These are phyloP conservation scores for Drosophila kambysellisi DNA, from an alignment of 2,888 invertebrate species.

Conservation along the genomic window DNA sequence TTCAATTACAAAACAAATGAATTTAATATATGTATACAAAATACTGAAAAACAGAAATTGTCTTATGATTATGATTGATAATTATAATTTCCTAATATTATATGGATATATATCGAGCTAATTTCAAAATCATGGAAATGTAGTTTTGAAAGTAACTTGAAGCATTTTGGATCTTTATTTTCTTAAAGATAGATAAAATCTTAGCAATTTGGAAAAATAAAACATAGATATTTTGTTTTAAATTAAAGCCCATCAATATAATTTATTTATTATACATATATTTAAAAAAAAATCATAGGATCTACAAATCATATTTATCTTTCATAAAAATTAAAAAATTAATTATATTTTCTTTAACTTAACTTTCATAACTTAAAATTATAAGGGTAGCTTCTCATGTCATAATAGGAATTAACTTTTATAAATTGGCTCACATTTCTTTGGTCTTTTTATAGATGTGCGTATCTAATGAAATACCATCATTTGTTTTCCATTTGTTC, in stretches of 20 bases:
- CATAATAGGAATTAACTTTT: not conserved
- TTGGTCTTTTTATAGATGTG: not conserved
- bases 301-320: not conserved
- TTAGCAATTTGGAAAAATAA: not conserved
- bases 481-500: not conserved
- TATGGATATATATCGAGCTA: not conserved
- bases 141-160: not conserved
- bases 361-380: not conserved
- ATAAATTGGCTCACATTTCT: not conserved
- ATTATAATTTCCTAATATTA: not conserved
- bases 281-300: not conserved
- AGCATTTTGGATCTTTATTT: not conserved
- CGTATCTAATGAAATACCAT: not conserved
- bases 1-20: slow-evolving; percentile 49
- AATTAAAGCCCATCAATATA: not conserved
- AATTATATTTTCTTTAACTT: not conserved
- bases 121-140: not conserved
- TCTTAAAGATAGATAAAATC: not conserved
- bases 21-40: slow-evolving; percentile 47
- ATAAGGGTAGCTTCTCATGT: not conserved
- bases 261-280: not conserved
- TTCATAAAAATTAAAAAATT: not conserved
- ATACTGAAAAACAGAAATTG: slow-evolving; percentile 9
- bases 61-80: not conserved
- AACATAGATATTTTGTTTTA: not conserved